A percentile compares a stretch with the other conserved stretches of the same genome.
Conservation (phyloP, 2,797 vertebrate genomes). For the Eleutherodactylus coqui region DNA sequence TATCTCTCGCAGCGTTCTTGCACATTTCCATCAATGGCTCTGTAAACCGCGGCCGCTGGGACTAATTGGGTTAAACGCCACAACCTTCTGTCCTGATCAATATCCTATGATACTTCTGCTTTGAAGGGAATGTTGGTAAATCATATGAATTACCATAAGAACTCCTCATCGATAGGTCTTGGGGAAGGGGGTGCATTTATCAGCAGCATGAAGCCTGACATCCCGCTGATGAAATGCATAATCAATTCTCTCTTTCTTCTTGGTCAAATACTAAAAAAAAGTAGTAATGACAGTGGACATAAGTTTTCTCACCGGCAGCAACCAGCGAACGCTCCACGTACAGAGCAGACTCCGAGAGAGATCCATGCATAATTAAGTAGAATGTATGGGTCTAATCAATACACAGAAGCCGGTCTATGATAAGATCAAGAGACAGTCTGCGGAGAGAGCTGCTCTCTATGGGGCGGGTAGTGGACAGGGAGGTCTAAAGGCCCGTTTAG, state of each 20-base stretch:
- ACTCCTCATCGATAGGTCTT: conserved; percentile 27
- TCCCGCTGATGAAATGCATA: not conserved
- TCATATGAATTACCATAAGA: not conserved
- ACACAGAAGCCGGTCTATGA: conserved; percentile 1
- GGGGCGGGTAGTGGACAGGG: not conserved
- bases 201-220: not conserved
- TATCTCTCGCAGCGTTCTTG: not conserved
- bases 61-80: conserved; percentile 6
- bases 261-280: not conserved
- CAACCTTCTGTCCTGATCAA: not conserved
- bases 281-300: not conserved
- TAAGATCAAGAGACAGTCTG: not conserved
- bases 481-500: conserved; percentile 3
- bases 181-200: not conserved
- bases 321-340: not conserved
- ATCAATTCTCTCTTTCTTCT: not conserved
- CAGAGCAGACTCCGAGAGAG: not conserved
- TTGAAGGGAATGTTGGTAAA: conserved; percentile 27
- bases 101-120: not conserved
- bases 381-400: conserved; percentile 17
- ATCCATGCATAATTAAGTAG: not conserved
- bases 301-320: not conserved
- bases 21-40: not conserved
- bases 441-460: not conserved
- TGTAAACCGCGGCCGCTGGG: not conserved